Evolutionary conservation across 2,888 invertebrate species (phyloP).

Genomic region (Drepana falcataria): DNA sequence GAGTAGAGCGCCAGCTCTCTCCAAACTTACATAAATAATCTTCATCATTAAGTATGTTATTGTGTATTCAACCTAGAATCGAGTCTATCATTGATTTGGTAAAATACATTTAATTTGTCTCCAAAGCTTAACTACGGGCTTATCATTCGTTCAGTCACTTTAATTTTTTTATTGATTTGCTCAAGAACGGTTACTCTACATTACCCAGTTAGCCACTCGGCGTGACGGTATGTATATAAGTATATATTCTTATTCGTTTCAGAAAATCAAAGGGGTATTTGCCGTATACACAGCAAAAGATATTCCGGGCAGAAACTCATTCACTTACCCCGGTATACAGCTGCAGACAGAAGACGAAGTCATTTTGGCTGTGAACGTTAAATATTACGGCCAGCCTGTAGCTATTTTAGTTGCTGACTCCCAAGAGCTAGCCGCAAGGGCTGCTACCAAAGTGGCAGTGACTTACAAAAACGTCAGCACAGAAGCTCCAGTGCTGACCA

Average conservation of each 20-base stretch:
- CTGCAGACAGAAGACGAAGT: slow-evolving; percentile 64
- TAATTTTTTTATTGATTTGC: too few species aligned
- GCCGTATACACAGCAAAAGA: slow-evolving; percentile 82
- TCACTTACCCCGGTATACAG: slow-evolving; percentile 50
- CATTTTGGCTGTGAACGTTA: slow-evolving; percentile 75
- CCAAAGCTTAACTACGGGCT: too few species aligned
- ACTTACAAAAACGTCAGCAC: slow-evolving; percentile 64
- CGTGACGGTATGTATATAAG: too few species aligned
- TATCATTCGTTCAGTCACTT: too few species aligned
- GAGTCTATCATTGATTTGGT: too few species aligned
- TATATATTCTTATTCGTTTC: slow-evolving; percentile 17
- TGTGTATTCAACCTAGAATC: too few species aligned
- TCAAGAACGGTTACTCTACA: too few species aligned
- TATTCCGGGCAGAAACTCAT: slow-evolving; percentile 83
- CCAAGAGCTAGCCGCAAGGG: slow-evolving; percentile 73
- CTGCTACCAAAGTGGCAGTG: slow-evolving; percentile 79
- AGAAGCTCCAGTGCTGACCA: slow-evolving; percentile 49
- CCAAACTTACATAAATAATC: too few species aligned
- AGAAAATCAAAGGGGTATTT: slow-evolving; percentile 81
- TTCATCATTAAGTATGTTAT: too few species aligned
- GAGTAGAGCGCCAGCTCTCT: too few species aligned
- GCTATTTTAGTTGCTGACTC: slow-evolving; percentile 83
- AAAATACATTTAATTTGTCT: too few species aligned
- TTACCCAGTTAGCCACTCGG: too few species aligned
- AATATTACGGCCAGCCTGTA: slow-evolving; percentile 83